Percentiles rank a stretch among this genome's conserved stretches.
These are phyloP conservation scores for Sinella curviseta DNA, from an alignment of 1,140 invertebrate genomes.

Conservation along the genomic window DNA sequence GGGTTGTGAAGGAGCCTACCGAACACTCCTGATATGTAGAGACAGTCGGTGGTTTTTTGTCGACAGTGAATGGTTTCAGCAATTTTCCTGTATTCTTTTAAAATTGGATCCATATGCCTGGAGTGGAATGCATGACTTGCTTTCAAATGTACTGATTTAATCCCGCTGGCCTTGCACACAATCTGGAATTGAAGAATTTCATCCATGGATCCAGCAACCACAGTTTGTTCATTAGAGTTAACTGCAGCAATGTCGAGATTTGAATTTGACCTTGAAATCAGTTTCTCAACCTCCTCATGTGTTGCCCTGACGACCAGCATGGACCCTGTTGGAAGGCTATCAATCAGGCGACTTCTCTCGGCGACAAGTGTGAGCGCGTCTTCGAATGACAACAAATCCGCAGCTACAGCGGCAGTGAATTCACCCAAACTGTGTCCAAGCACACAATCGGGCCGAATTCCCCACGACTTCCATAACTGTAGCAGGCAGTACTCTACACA, in stretches of 20 bases:
- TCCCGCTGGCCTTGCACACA: not conserved
- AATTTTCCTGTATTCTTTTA: not conserved
- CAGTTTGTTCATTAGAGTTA: not conserved
- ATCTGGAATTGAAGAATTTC: not conserved
- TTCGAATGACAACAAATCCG: conserved; percentile 34
- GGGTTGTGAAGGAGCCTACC: not conserved
- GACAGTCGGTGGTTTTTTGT: not conserved
- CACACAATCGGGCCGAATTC: conserved; percentile 31
- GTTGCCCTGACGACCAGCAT: conserved; percentile 35
- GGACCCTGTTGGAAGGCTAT: conserved; percentile 21
- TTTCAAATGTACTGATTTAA: not conserved
- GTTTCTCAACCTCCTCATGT: not conserved
- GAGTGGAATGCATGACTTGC: not conserved
- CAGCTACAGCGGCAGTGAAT: conserved; percentile 31
- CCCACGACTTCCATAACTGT: conserved; percentile 35
- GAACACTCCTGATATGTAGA: not conserved
- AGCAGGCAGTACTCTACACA: conserved; percentile 36
- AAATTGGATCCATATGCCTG: conserved; percentile 4
- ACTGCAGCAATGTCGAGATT: not conserved
- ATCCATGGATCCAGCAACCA: not conserved
- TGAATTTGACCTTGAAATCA: not conserved
- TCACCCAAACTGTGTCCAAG: conserved; percentile 43
- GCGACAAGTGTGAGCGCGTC: conserved; percentile 31
- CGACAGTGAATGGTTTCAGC: not conserved
- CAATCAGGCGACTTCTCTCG: conserved; percentile 27